Base-by-base conservation (phyloP, 2,113 vertebrate genomes). In the Anhinga anhinga region DNA sequence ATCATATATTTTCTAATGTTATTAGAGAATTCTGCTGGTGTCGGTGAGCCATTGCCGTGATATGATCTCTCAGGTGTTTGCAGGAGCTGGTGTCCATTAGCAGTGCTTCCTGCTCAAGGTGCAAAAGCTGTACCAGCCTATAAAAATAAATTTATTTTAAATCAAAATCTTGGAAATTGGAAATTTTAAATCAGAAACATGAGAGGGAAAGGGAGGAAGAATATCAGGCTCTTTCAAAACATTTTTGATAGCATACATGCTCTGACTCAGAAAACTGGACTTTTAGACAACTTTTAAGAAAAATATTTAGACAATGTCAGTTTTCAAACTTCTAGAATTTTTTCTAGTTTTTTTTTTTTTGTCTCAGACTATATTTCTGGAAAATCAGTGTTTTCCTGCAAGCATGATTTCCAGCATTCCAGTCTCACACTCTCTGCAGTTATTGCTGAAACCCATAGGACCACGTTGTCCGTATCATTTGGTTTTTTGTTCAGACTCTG, bases 1-100 rank as follows among this genome's bases (percentile, higher is more conserved):
- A 11, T 3, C 2, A 0, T 26, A 2, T 62, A 11, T 56, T n/a
- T 10, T 15, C 32, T 50, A 29, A 61, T 34, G 29, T 11, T n/a
- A n/a, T n/a, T n/a, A n/a, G 10, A 17, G 29, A 47, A 67, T 52
- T 16, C 20, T 3, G 3, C 3, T 49, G 62, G 7, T 50, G 42
- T 19, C 0, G 1, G 30, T 16, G 69, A 8, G 15, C 20, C 1
- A 2, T 11, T 17, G 29, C 52, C 2, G 1, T 13, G 22, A 30
- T 15, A 11, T 2, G 9, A 15, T n/a, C n/a, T 5, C 56, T 65
- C 1, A 0, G 11, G 11, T 17, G 29, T 19, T 27, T 44, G 67
- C 40, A 36, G n/a, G 17, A 55, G 30, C 13, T 49, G n/a, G 21
- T 21, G 42, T 36, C 42, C 9, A 4, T 13, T n/a, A 44, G 49